phyloP scores from a whole-genome alignment of 2,113 vertebrate species.

The Brachyhypopomus gauderio region DNA sequence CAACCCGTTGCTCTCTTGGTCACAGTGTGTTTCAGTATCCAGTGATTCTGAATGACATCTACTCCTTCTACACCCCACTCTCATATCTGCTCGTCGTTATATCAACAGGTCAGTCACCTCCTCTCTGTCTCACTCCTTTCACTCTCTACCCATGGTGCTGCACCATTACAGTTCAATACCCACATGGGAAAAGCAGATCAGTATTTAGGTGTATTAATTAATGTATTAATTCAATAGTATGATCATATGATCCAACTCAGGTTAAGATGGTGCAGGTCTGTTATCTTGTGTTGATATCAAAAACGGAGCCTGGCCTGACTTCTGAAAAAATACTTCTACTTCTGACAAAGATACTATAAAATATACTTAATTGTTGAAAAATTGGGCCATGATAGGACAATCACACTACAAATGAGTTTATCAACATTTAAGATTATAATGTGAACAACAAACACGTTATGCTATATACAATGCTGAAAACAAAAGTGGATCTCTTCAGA shows the following conservation, averaged over 20 bases:
- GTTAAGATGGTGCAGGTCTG: background rate
- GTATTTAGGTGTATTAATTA: background rate
- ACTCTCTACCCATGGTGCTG: background rate
- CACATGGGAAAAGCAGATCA: background rate
- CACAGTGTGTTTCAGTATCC: conserved; percentile 46
- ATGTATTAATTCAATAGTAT: background rate
- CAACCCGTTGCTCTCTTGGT: background rate
- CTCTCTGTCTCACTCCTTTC: background rate
- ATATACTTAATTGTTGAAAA: background rate
- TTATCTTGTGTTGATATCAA: background rate
- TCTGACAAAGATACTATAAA: background rate
- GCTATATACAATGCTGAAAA: background rate
- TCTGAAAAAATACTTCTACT: background rate
- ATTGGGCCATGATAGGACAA: background rate
- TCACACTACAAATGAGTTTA: background rate
- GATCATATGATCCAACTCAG: background rate
- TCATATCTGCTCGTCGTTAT: conserved; percentile 49
- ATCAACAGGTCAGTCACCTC: conserved; percentile 49
- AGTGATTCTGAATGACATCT: conserved; percentile 39
- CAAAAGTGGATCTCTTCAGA: background rate
- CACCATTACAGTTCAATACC: background rate
- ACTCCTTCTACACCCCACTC: conserved; percentile 30
- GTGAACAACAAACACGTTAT: background rate
- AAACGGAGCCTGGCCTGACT: background rate
- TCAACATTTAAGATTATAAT: background rate